Evolutionary conservation across 2,797 vertebrate genomes (phyloP), one percentile per base, ranked within the genome.

Genomic region (Calcarius lapponicus): DNA sequence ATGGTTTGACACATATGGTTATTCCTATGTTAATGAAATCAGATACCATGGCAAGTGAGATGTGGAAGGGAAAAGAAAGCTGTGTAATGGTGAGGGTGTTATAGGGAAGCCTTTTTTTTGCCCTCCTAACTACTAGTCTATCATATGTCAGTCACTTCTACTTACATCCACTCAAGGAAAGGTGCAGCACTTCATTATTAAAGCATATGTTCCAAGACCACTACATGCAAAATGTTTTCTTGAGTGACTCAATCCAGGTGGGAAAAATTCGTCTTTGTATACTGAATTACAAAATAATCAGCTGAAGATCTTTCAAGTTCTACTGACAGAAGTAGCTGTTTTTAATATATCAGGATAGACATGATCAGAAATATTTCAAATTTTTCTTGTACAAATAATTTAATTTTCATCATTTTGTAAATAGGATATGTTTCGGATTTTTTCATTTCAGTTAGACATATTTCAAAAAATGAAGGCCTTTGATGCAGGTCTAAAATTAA

Each of bases 1-100:
- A 92, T 67, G 74, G 61, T 87, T 93, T 87, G 56, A 87, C 67
- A 94, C 90, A 89, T 92, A 60, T 40, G 26, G 54, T 65, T 83
- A 50, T 31, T 90, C 80, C 26, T 10, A 32, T 16, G 24, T n/a
- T 80, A 74, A 43, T n/a, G 57, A 96, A 82, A 60, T 29, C 31
- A 38, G 73, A 65, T 76, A 57, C 21, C 5, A 18, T 76, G 66
- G 31, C 18, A 88, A 69, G 34, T 88, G 28, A 92, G 32, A 70
- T 1, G 1, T 0, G 5, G 6, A 40, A 82, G 32, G 21, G 36
- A 74, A 91, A 94, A 69, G 28, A 72, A 87, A 85, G 66, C 19
- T 61, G 7, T 80, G 31, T 54, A 61, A 51, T 32, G 7, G 13
- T 65, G 17, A 34, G 53, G 16, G 28, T 53, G 28, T 60, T 62